A percentile compares a stretch with the other conserved stretches of the same genome.
Evolutionary conservation across 2,888 invertebrate genomes (phyloP).

Genomic region (Alentia gelatinosa): DNA sequence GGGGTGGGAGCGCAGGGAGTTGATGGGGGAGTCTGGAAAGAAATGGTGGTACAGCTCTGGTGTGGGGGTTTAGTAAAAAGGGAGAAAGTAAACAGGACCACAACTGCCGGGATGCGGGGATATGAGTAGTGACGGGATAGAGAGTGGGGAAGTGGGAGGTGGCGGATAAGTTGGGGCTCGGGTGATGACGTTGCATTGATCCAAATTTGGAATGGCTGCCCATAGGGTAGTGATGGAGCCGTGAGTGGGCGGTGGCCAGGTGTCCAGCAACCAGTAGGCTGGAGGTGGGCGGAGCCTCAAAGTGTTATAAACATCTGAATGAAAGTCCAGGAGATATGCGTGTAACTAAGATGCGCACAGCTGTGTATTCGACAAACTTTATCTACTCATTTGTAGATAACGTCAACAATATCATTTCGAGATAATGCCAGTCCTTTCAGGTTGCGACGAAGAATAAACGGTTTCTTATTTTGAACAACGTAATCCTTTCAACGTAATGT

Average conservation of each 20-base stretch:
- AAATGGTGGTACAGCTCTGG: neutral
- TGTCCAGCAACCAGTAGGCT: too few species aligned
- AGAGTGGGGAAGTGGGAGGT: neutral
- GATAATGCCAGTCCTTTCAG: too few species aligned
- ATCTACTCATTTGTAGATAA: too few species aligned
- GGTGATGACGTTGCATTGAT: neutral
- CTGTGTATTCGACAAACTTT: too few species aligned
- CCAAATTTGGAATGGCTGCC: neutral
- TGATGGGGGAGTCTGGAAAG: neutral
- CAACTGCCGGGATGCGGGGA: neutral
- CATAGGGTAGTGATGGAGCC: neutral
- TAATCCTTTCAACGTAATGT: too few species aligned
- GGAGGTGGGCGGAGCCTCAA: too few species aligned
- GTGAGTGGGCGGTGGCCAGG: neutral
- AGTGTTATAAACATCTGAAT: too few species aligned
- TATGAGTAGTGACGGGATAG: neutral
- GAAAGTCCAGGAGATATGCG: too few species aligned
- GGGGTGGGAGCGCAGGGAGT: neutral
- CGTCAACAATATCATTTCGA: too few species aligned
- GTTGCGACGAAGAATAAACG: too few species aligned
- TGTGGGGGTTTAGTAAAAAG: neutral
- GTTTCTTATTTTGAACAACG: too few species aligned
- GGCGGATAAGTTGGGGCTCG: neutral
- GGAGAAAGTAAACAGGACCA: neutral
- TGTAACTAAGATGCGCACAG: too few species aligned